These are phyloP conservation scores for Nephila pilipes DNA, from an alignment of 1,140 invertebrate genomes.

Conservation along the genomic window DNA sequence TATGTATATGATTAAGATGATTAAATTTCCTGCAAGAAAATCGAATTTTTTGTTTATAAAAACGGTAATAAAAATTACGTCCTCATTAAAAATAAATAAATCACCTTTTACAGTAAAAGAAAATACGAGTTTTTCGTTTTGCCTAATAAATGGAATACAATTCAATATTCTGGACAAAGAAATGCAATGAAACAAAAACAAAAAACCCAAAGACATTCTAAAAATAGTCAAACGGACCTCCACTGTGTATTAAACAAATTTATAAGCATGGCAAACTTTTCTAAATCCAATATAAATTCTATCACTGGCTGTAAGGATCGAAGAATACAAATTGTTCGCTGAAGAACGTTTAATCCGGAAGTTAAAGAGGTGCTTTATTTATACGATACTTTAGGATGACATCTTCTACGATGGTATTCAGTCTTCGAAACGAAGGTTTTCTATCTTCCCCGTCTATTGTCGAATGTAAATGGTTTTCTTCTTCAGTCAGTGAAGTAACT, in stretches of 20 bases:
- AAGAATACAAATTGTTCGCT: slow-evolving; percentile 17
- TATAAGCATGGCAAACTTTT: neutral
- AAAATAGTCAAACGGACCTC: neutral
- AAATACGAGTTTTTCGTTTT: no score
- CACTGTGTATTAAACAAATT: neutral
- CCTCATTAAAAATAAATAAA: no score
- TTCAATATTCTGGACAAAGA: neutral
- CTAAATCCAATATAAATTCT: neutral
- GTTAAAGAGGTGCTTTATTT: slow-evolving; percentile 12
- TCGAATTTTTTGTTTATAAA: no score
- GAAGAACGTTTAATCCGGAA: slow-evolving; percentile 12
- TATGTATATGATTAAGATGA: no score
- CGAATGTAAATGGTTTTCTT: slow-evolving; percentile 10
- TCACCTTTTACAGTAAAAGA: no score
- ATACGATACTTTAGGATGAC: slow-evolving; percentile 14
- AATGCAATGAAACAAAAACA: neutral
- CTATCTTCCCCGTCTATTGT: neutral
- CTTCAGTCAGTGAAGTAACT: neutral
- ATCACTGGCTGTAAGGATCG: neutral
- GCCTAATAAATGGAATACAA: neutral
- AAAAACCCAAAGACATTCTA: neutral
- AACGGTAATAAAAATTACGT: no score
- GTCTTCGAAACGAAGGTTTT: neutral
- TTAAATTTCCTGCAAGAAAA: no score
- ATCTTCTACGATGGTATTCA: slow-evolving; percentile 7